phyloP scores from a whole-genome alignment of 2,113 vertebrate genomes.

The Zosterops lateralis region DNA sequence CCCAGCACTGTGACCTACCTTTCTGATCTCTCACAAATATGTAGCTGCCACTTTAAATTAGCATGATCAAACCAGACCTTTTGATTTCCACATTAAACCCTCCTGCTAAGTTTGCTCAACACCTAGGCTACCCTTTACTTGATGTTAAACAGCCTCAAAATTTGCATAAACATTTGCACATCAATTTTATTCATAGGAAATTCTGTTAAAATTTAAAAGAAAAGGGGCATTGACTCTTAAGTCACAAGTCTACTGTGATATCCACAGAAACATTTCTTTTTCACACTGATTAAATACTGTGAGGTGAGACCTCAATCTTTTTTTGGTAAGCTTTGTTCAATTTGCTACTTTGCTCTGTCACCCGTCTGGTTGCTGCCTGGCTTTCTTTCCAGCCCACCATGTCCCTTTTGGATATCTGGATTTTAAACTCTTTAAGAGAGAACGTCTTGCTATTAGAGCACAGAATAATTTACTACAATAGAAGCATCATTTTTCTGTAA shows the following conservation, averaged over 20 bases:
- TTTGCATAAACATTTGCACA: neutral
- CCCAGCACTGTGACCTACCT: constrained; percentile 35
- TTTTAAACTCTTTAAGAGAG: neutral
- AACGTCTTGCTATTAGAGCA: neutral
- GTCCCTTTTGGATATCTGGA: neutral
- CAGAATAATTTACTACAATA: neutral
- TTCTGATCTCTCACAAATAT: neutral
- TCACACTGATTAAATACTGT: constrained; percentile 11
- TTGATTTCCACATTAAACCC: neutral
- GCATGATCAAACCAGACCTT: neutral
- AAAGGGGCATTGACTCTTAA: neutral
- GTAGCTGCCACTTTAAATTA: constrained; percentile 16
- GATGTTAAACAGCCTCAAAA: neutral
- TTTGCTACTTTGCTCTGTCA: neutral
- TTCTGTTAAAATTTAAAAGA: neutral
- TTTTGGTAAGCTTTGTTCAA: constrained; percentile 18
- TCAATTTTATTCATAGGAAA: neutral
- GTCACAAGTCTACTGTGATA: constrained; percentile 15
- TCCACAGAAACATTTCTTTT: neutral
- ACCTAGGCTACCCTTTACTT: neutral
- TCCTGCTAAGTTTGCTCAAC: neutral
- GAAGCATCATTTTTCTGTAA: neutral
- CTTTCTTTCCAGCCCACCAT: neutral
- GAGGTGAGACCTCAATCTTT: neutral
- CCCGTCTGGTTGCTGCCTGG: neutral